Conservation (phyloP, 1,140 invertebrate species). For the Drosophila ohnishii region DNA sequence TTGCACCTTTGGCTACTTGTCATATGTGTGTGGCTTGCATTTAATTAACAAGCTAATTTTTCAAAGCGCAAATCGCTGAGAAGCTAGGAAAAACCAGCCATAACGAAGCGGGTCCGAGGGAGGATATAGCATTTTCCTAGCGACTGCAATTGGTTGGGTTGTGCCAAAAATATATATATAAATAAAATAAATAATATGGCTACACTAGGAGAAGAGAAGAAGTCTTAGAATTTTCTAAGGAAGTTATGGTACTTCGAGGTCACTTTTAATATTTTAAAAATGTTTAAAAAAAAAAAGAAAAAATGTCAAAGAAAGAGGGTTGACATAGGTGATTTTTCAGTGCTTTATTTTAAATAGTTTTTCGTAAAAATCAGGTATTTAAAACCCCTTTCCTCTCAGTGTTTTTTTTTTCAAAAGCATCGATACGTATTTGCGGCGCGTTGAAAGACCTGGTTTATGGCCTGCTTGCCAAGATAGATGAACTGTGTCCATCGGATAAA, state of each 20-base stretch:
- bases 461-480: conserved; percentile 44
- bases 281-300: neutral
- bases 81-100: conserved; percentile 18
- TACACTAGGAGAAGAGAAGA: neutral
- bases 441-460: conserved; percentile 47
- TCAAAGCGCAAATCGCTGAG: conserved; percentile 72
- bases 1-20: conserved; percentile 55
- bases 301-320: neutral
- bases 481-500: conserved; percentile 38
- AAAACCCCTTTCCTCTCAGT: neutral
- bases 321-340: neutral
- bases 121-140: conserved; percentile 12
- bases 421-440: conserved; percentile 30
- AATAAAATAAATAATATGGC: conserved; percentile 20
- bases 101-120: conserved; percentile 3
- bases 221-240: neutral
- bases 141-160: conserved; percentile 35
- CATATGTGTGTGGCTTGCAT: conserved; percentile 71
- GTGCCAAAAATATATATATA: conserved; percentile 56
- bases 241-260: neutral
- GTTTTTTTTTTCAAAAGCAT: conserved; percentile 4
- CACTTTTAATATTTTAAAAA: neutral
- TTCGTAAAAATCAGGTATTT: too few relatives aligned
- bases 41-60: conserved; percentile 81
- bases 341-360: neutral